Conservation (phyloP, 53 echinoderm and acorn worm species). For the Echinometra lucunter region DNA sequence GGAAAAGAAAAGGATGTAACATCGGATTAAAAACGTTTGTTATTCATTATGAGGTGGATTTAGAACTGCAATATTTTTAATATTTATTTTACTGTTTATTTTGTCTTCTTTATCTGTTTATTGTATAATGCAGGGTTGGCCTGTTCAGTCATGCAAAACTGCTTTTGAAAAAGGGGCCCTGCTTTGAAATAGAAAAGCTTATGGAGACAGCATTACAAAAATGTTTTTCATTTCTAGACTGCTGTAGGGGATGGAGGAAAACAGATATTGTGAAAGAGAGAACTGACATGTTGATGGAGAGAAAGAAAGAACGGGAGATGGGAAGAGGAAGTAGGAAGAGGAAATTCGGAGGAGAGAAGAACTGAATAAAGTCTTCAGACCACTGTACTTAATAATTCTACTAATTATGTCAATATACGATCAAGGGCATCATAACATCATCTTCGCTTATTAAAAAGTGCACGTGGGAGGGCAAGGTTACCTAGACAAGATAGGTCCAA, state of each 20-base stretch:
- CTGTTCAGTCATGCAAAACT: no score
- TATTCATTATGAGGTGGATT: neutral
- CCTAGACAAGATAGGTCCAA: neutral
- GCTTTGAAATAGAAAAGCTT: no score
- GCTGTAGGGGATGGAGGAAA: neutral
- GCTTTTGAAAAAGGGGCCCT: no score
- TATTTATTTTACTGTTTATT: no score
- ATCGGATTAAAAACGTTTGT: neutral
- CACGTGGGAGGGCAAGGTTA: constrained; percentile 11
- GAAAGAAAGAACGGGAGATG: neutral
- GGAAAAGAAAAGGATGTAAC: neutral
- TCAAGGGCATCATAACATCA: constrained; percentile 45
- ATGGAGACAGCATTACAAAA: no score
- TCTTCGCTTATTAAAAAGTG: neutral
- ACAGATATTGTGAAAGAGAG: neutral
- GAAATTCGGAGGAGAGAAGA: neutral
- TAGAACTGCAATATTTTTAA: neutral
- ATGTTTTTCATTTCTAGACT: neutral
- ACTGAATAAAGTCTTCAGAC: no score
- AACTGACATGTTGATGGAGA: neutral
- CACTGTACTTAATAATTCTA: constrained; percentile 25
- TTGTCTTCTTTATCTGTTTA: no score
- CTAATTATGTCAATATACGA: neutral
- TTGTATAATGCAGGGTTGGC: no score
- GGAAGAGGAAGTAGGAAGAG: neutral